phyloP scores from a whole-genome alignment of 2,797 vertebrate genomes.

The Peromyscus aztecus region DNA sequence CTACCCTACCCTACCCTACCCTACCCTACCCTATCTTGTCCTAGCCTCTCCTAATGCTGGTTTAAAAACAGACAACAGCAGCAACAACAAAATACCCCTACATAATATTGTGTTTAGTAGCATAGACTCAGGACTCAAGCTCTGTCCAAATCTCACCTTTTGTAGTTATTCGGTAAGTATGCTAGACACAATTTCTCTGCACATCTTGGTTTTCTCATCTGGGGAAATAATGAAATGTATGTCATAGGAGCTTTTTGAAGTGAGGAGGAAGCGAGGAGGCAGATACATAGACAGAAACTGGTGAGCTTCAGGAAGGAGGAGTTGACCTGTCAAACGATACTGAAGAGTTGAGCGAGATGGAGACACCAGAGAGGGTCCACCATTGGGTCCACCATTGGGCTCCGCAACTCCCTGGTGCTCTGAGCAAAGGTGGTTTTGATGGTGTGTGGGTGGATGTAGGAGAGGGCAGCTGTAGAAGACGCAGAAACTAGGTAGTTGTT shows the following conservation, averaged over 20 bases:
- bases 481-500: background rate
- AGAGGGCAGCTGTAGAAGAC: background rate
- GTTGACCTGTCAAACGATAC: background rate
- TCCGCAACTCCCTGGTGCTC: background rate
- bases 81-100: background rate
- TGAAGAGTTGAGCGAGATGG: background rate
- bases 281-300: background rate
- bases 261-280: background rate
- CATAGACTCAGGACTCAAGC: background rate
- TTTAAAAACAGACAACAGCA: background rate
- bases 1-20: background rate
- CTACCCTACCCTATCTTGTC: background rate
- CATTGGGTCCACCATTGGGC: background rate
- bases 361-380: background rate
- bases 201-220: constrained; percentile 22
- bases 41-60: background rate
- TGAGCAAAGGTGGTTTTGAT: background rate
- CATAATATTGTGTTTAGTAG: background rate
- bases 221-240: background rate
- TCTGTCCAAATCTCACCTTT: constrained; percentile 29
- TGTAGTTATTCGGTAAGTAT: constrained; percentile 33
- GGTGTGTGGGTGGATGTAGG: too few species aligned
- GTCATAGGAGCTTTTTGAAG: background rate
- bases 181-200: background rate
- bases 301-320: background rate